These are phyloP conservation scores for Adrianichthys oophorus DNA, from an alignment of 2,797 vertebrate species.

Conservation along the genomic window DNA sequence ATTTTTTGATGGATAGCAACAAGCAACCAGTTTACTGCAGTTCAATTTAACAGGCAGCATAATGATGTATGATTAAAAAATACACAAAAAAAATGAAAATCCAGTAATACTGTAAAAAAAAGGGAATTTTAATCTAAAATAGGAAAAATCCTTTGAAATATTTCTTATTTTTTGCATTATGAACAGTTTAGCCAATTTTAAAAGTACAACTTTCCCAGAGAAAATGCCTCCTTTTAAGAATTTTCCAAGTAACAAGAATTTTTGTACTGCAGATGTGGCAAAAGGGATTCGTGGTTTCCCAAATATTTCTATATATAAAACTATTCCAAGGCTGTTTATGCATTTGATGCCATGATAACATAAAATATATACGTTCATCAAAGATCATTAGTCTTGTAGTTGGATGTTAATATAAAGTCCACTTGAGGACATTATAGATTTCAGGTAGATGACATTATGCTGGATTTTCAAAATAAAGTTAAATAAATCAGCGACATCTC, in stretches of 20 bases:
- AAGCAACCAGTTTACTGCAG: no score
- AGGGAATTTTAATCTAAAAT: neutral
- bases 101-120: no score
- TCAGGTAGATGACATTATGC: neutral
- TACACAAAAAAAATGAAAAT: no score
- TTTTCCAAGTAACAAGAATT: neutral
- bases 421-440: constrained; percentile 7
- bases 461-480: neutral
- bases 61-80: no score
- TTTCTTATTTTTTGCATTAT: neutral
- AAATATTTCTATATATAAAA: neutral
- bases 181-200: neutral
- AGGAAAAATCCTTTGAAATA: no score
- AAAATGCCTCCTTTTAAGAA: neutral
- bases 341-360: neutral
- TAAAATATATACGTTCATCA: neutral
- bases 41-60: no score
- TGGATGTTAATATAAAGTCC: neutral
- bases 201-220: neutral
- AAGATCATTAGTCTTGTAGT: neutral
- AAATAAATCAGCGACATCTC: constrained; percentile 3
- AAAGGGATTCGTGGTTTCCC: neutral
- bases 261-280: neutral
- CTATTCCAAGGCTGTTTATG: neutral
- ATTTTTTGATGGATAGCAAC: no score